phyloP scores from a whole-genome alignment of 2,113 vertebrate species.

The Gymnocephalus cernua region DNA sequence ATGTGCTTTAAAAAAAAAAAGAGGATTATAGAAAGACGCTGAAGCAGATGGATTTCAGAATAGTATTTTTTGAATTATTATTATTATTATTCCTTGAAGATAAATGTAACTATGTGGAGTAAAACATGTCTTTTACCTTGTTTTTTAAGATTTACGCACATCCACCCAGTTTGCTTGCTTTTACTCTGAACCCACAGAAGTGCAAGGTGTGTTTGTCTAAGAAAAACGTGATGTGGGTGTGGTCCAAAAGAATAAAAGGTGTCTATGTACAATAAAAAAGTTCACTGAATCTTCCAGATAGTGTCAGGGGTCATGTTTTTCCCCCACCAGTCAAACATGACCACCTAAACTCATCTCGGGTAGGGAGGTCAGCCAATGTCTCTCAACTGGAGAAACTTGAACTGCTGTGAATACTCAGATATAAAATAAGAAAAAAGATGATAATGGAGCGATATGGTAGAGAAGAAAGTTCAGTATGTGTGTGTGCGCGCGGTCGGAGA shows the following conservation, averaged over 20 bases:
- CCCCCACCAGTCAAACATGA: conserved; percentile 19
- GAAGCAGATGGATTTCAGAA: conserved; percentile 67
- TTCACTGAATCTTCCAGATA: conserved; percentile 60
- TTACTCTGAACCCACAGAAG: conserved; percentile 57
- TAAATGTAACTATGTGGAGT: conserved; percentile 77
- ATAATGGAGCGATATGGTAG: neutral
- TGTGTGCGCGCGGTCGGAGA: conserved; percentile 29
- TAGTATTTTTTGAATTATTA: conserved; percentile 81
- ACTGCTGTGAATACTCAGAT: conserved; percentile 68
- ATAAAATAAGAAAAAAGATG: neutral
- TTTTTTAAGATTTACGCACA: conserved; percentile 69
- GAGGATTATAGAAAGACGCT: conserved; percentile 10
- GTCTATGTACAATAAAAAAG: conserved; percentile 70
- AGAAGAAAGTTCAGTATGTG: conserved; percentile 39
- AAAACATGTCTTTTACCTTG: conserved; percentile 73
- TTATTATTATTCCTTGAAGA: conserved; percentile 73
- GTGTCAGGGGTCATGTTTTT: conserved; percentile 52
- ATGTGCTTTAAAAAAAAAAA: conserved; percentile 68
- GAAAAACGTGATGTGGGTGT: conserved; percentile 51
- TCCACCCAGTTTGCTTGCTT: conserved; percentile 68
- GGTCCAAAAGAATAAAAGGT: conserved; percentile 60
- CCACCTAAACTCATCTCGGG: neutral
- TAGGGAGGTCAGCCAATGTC: neutral
- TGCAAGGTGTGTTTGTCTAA: conserved; percentile 52
- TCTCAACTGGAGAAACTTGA: conserved; percentile 16